Evolutionary conservation across 2,113 vertebrate genomes (phyloP), one percentile per base, ranked within the genome.

Genomic region (Macquaria australasica): DNA sequence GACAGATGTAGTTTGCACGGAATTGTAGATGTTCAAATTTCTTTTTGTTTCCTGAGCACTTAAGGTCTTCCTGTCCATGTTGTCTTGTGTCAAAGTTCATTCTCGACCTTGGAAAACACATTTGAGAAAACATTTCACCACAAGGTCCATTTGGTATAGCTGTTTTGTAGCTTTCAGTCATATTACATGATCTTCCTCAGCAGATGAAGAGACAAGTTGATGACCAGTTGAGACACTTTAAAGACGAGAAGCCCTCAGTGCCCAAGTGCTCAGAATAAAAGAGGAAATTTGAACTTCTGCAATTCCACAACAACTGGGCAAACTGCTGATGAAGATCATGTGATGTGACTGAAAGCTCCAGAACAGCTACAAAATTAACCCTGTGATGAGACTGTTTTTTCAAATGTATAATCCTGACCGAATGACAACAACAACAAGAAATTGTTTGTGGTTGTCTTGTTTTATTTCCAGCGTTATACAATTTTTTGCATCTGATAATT

Each of bases 401-500:
- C 4, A 76, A 62, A 67, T 23, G 0, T 20, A 75, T 67, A 15
- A 37, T 60, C 2, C 28, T 5, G 31, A 48, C 25, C 28, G 23
- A 91, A 60, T 75, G 11, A 84, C 20, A 75, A 56, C 58, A 80
- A 58, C n/a, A 39, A 18, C 8, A 50, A 39, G n/a, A 48, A 39
- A 10, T 20, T 10, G 18, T 45, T 66, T 48, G 11, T 68, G 58
- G 64, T 78, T 63, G 41, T 87, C 55, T 77, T 68, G 72, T 83
- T 93, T 94, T 91, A 93, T 89, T 93, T 92, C 75, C 85, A 83
- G 95, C 94, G 37, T 88, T 77, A 82, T 88, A 85, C 45, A 75
- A 12, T 59, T 39, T 78, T 96, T 93, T 92, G 86, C 91, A 92
- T 90, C 70, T 77, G 81, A 91, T 88, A 21, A 69, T 96, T 93